Percentiles rank a stretch among this genome's conserved stretches.
Conservation (phyloP, 2,113 vertebrate species). For the Porphyrio hochstetteri region DNA sequence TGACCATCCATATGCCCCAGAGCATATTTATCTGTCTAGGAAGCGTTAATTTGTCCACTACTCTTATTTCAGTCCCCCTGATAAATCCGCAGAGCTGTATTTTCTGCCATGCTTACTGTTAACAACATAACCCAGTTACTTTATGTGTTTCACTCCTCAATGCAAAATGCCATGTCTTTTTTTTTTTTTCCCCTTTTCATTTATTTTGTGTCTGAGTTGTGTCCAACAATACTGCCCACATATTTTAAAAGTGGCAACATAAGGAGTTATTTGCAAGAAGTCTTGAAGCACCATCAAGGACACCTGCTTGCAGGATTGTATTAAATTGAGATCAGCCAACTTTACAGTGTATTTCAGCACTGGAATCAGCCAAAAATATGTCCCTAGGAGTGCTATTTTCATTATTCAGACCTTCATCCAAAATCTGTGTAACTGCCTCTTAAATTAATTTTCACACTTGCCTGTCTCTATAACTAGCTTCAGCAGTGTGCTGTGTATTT, state of each 20-base stretch:
- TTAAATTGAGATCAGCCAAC: constrained; percentile 60
- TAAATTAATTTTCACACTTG: constrained; percentile 67
- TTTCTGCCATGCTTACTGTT: neutral
- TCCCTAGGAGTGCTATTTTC: constrained; percentile 65
- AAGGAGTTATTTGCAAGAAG: constrained; percentile 69
- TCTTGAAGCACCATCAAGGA: constrained; percentile 66
- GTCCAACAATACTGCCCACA: constrained; percentile 61
- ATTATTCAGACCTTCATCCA: constrained; percentile 67
- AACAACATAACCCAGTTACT: neutral
- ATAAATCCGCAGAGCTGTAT: neutral
- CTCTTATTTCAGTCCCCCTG: neutral
- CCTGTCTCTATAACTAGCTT: constrained; percentile 47
- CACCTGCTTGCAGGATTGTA: constrained; percentile 60
- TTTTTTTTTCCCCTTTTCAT: neutral
- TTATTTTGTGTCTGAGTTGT: constrained; percentile 30
- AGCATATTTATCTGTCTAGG: neutral
- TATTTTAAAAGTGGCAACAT: constrained; percentile 58
- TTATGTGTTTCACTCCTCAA: neutral
- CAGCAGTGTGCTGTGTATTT: constrained; percentile 34
- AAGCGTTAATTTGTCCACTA: neutral
- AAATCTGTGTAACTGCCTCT: constrained; percentile 62
- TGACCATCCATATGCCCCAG: neutral
- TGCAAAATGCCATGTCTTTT: neutral
- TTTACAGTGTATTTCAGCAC: constrained; percentile 52
- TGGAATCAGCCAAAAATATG: constrained; percentile 69